Evolutionary conservation across 2,797 vertebrate genomes (phyloP).

Genomic region (Squalus acanthias): DNA sequence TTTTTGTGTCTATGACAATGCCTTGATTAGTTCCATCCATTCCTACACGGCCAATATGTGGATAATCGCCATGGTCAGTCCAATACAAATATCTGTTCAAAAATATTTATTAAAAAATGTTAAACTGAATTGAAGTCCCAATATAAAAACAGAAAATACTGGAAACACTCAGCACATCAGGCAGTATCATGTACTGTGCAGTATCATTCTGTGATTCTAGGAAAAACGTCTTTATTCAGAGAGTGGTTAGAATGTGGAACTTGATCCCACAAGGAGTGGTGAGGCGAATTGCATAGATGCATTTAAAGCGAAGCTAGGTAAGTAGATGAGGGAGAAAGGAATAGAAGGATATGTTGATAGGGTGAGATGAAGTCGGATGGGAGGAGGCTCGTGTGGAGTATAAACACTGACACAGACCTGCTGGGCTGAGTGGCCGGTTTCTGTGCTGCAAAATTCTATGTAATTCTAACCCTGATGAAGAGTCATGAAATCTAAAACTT

Average conservation of each 20-base stretch:
- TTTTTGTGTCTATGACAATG: constrained; percentile 81
- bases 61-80: constrained; percentile 92
- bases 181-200: neutral
- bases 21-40: constrained; percentile 87
- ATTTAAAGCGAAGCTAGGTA: neutral
- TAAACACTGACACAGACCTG: neutral
- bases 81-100: constrained; percentile 82
- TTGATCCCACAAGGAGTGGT: neutral
- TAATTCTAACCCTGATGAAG: neutral
- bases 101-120: constrained; percentile 32
- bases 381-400: neutral
- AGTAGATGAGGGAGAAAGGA: neutral
- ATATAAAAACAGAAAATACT: neutral
- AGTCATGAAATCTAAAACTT: neutral
- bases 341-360: neutral
- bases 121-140: neutral
- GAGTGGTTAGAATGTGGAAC: neutral
- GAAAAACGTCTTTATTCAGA: neutral
- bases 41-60: constrained; percentile 83
- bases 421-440: neutral
- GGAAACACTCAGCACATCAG: neutral
- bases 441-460: too few species aligned
- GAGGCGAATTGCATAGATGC: neutral
- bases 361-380: neutral
- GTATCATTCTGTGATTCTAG: neutral